Percentiles rank a stretch among this genome's conserved stretches.
Evolutionary conservation across 2,113 vertebrate genomes (phyloP).

Genomic region (Stegastes partitus): DNA sequence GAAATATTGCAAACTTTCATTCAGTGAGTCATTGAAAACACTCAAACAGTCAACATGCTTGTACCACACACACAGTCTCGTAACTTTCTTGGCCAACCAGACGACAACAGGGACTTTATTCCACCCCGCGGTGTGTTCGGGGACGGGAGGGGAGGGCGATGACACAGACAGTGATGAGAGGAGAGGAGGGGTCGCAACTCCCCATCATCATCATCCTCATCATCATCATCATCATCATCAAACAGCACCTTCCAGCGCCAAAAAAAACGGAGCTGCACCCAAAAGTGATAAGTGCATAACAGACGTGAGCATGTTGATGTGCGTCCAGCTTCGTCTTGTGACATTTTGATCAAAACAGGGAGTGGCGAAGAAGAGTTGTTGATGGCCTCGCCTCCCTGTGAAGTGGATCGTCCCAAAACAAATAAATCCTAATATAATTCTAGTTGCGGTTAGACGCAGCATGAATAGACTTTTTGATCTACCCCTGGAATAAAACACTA

Average conservation of each 20-base stretch:
- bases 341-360: conserved; percentile 69
- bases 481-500: conserved; percentile 79
- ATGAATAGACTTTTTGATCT: conserved; percentile 77
- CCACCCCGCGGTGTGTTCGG: neutral
- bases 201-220: conserved; percentile 35
- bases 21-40: conserved; percentile 52
- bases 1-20: conserved; percentile 56
- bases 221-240: neutral
- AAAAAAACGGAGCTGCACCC: conserved; percentile 12
- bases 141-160: conserved; percentile 44
- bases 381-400: conserved; percentile 60
- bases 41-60: conserved; percentile 32
- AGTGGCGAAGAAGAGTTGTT: conserved; percentile 61
- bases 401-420: conserved; percentile 71
- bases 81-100: conserved; percentile 13
- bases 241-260: conserved; percentile 21
- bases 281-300: conserved; percentile 23
- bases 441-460: conserved; percentile 74
- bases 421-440: conserved; percentile 79
- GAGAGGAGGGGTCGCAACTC: conserved; percentile 42
- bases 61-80: conserved; percentile 41
- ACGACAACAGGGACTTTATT: conserved; percentile 34
- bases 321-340: conserved; percentile 44
- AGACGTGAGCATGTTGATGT: conserved; percentile 48
- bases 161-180: conserved; percentile 59